phyloP scores from a whole-genome alignment of 64 coral and sea anemone genomes.

The Pocillopora damicornis region DNA sequence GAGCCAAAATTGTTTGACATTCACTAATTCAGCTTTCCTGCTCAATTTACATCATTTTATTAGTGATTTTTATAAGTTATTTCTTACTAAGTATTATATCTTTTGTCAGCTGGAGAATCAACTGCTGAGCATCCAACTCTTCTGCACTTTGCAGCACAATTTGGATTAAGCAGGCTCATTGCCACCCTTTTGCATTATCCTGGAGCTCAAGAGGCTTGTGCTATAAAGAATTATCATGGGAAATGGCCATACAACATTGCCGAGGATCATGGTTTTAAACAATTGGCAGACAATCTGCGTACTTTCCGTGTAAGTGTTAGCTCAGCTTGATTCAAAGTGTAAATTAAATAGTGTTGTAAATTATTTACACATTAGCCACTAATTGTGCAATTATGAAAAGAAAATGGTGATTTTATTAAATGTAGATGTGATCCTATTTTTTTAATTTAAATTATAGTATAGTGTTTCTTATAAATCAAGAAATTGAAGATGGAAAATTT shows the following conservation, averaged over 20 bases:
- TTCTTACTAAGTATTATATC: neutral
- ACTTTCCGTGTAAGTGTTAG: slow-evolving; percentile 13
- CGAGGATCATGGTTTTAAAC: neutral
- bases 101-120: neutral
- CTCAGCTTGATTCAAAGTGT: neutral
- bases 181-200: slow-evolving; percentile 32
- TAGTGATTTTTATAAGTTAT: neutral
- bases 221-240: slow-evolving; percentile 16
- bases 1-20: no score
- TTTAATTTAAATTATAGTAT: no score
- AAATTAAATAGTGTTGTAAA: neutral
- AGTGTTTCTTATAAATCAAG: no score
- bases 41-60: neutral
- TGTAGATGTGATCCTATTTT: neutral
- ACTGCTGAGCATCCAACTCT: slow-evolving; percentile 47
- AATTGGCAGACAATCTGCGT: neutral
- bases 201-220: slow-evolving; percentile 38
- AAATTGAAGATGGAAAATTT: no score
- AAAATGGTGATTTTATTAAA: neutral
- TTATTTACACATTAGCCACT: neutral
- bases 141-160: slow-evolving; percentile 53
- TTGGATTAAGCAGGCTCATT: slow-evolving; percentile 29
- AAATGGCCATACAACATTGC: slow-evolving; percentile 42
- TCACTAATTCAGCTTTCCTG: neutral
- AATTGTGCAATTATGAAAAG: neutral